These are phyloP conservation scores for Andrena praecox DNA, from an alignment of 2,888 invertebrate species.

Conservation along the genomic window DNA sequence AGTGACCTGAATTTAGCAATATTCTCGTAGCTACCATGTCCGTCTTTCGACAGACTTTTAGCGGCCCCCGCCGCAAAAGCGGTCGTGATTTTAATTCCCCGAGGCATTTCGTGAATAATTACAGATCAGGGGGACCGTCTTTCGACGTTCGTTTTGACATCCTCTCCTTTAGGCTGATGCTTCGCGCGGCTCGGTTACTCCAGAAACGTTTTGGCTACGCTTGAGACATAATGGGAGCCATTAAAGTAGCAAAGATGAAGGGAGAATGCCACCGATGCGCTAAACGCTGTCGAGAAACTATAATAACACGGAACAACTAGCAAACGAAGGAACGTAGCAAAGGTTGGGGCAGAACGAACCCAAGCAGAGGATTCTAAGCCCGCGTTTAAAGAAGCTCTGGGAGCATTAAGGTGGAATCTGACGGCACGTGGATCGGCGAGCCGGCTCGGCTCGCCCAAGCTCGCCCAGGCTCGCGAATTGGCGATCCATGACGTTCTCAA, in stretches of 20 bases:
- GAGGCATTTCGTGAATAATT: conserved; percentile 70
- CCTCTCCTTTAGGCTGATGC: conserved; percentile 11
- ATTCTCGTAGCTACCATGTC: conserved; percentile 44
- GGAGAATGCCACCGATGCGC: neutral
- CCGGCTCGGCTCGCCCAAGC: too few species aligned
- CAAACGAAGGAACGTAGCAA: neutral
- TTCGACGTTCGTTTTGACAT: conserved; percentile 40
- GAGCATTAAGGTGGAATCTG: too few species aligned
- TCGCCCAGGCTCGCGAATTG: too few species aligned
- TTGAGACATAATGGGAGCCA: conserved; percentile 6
- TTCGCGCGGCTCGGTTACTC: neutral
- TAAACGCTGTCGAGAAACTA: neutral
- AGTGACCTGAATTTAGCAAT: conserved; percentile 70
- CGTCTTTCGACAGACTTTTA: conserved; percentile 66
- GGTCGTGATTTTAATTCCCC: conserved; percentile 78
- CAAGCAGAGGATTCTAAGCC: too few species aligned
- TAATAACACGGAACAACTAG: neutral
- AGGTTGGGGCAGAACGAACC: neutral
- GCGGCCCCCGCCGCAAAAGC: conserved; percentile 56
- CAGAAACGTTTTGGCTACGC: conserved; percentile 16
- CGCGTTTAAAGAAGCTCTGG: neutral
- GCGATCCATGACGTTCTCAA: too few species aligned
- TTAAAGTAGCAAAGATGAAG: conserved; percentile 4
- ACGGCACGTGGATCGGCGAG: too few species aligned
- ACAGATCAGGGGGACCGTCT: conserved; percentile 71